A percentile compares a stretch with the other conserved stretches of the same genome.
Conservation (phyloP, 2,797 vertebrate genomes). For the Ciconia nigra region DNA sequence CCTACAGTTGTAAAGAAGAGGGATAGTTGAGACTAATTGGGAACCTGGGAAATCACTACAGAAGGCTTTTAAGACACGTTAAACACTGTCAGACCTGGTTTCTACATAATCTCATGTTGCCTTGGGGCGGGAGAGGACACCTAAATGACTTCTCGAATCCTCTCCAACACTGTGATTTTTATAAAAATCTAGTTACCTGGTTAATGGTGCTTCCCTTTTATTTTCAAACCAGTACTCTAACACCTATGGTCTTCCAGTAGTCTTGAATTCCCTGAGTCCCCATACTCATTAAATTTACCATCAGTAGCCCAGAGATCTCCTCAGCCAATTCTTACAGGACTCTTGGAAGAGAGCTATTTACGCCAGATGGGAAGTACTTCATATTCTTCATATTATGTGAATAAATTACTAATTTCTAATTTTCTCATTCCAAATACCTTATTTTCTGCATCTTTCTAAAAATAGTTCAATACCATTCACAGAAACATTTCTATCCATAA, state of each 20-base stretch:
- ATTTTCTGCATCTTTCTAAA: neutral
- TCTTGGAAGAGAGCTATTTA: conserved; percentile 14
- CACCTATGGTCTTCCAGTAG: neutral
- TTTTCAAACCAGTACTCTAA: conserved; percentile 24
- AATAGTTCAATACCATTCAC: neutral
- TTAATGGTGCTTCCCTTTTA: conserved; percentile 38
- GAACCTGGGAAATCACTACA: neutral
- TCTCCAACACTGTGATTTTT: neutral
- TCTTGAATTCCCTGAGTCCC: conserved; percentile 29
- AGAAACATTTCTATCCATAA: neutral
- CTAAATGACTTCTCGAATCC: neutral
- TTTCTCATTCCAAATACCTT: neutral
- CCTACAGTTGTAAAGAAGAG: neutral
- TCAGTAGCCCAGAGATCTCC: conserved; percentile 21
- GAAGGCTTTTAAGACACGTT: neutral
- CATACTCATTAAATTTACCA: conserved; percentile 43
- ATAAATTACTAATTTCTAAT: neutral
- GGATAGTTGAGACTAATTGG: conserved; percentile 4
- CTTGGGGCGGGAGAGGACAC: neutral
- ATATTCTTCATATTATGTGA: neutral
- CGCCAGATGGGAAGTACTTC: neutral
- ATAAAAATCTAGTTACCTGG: conserved; percentile 24
- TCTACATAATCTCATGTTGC: neutral
- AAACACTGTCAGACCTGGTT: neutral
- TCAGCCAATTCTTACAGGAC: conserved; percentile 15